phyloP scores from a whole-genome alignment of 2,113 vertebrate genomes.

The zebrafish (Danio rerio) region GRCz12tu NC_133189.1:21248501-21249000 shows the following conservation, averaged over 20 bases:
- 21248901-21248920: background rate
- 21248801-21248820: background rate
- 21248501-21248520: no score
- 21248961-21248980: no score
- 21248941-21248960: no score
- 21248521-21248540: no score
- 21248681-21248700: background rate
- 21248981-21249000: no score
- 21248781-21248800: conserved; percentile 23
- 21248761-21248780: background rate
- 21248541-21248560: no score
- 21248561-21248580: no score
- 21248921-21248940: background rate
- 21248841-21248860: conserved; percentile 39
- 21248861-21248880: conserved; percentile 33
- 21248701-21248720: conserved; percentile 13
- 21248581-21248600: no score
- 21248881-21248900: conserved; percentile 35
- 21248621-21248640: background rate
- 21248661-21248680: background rate
- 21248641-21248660: background rate
- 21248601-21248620: no score
- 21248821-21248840: conserved; percentile 8
- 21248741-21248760: background rate
- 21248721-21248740: conserved; percentile 1